Base-by-base conservation (phyloP, 2,113 vertebrate genomes). In the Gorsachius goisagi region DNA sequence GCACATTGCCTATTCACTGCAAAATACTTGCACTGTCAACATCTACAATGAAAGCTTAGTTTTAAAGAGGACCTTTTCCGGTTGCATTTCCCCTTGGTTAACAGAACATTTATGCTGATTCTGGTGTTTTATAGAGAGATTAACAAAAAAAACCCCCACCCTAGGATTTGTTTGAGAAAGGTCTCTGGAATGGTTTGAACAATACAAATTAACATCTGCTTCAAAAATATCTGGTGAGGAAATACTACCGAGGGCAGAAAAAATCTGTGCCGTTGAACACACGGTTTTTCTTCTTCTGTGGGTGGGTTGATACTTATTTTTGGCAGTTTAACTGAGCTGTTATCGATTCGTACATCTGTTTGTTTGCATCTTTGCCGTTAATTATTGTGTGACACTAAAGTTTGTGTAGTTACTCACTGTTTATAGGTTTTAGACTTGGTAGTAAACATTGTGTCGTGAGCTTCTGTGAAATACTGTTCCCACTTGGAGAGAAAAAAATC, bases 351-450 rank as follows among this genome's bases (percentile, higher is more conserved):
- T 96, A 45, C 89, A 95, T 97, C 95, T 97, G 95, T 95, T 93
- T 93, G 95, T 95, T 97, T 96, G 85, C 89, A 85, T 96, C 90
- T 79, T 88, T 95, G 83, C 93, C 92, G 88, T 82, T 97, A 92
- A 95, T 97, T 94, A 94, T 90, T 85, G 73, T 91, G 63, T 81
- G 88, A 90, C 90, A 62, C 69, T 90, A 52, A 90, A 90, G 78
- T 96, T 97, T 90, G 41, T 88, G 49, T 91, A 93, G 90, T 92
- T 95, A 93, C 89, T 97, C 78, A 88, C 59, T 94, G 95, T 96
- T 97, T 84, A 77, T 86, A n/a, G 39, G 30, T 85, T 78, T 80
- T 69, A 78, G 67, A 39, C 79, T 91, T 91, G 72, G 45, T 85
- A 88, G 93, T 96, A 97, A 97, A 96, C 50, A 94, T 24, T 53